phyloP scores from a whole-genome alignment of 2,888 invertebrate genomes.

The Pyralis farinalis region DNA sequence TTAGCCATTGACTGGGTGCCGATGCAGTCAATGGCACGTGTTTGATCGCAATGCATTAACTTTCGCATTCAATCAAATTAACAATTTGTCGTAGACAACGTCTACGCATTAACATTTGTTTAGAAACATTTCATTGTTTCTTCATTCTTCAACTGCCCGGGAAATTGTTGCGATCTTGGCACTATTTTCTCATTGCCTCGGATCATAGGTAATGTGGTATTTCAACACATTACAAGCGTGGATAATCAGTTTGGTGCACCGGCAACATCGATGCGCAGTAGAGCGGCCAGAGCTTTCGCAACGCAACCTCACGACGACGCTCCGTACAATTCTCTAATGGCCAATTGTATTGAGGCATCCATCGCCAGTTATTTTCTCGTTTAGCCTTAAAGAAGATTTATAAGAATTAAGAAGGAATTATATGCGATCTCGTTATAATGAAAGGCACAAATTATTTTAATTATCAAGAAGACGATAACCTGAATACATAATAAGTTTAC shows the following conservation, averaged over 20 bases:
- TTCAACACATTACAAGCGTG: constrained; percentile 42
- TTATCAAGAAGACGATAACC: too few species aligned
- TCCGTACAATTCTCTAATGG: not conserved
- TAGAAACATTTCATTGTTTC: too few species aligned
- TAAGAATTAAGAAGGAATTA: too few species aligned
- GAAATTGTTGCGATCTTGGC: not conserved
- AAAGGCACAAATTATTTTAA: too few species aligned
- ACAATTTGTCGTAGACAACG: not conserved
- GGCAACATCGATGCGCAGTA: constrained; percentile 59
- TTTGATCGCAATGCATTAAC: constrained; percentile 17
- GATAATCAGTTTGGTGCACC: constrained; percentile 50
- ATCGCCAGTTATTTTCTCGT: too few species aligned
- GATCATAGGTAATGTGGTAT: constrained; percentile 21
- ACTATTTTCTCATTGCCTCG: constrained; percentile 15
- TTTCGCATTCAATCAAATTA: constrained; percentile 16
- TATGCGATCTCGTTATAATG: too few species aligned
- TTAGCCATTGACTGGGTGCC: constrained; percentile 28
- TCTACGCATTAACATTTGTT: too few species aligned
- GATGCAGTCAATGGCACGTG: constrained; percentile 23
- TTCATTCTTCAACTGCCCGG: too few species aligned
- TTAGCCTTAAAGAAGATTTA: too few species aligned
- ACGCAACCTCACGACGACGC: constrained; percentile 18
- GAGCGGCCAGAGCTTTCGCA: constrained; percentile 60
- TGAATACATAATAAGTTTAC: not conserved
- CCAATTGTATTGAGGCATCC: not conserved